Evolutionary conservation across 1,140 invertebrate genomes (phyloP), one percentile per base, ranked within the genome.

Genomic region (Frieseomelitta varia): DNA sequence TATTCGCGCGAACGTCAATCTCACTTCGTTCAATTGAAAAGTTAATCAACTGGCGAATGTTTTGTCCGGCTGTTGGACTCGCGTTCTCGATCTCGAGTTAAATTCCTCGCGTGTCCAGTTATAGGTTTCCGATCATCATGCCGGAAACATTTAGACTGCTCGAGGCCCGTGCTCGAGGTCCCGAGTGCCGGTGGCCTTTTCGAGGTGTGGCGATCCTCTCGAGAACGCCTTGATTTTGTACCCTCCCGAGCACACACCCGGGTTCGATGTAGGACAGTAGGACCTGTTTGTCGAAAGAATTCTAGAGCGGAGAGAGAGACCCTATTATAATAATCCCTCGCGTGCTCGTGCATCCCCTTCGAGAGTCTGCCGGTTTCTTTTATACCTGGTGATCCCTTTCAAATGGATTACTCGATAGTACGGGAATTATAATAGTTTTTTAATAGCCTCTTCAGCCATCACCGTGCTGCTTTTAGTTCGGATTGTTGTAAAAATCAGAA

Each of bases 201-300:
- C 30, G 34, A 77, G 81, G 65, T 83, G 81, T 61, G 74, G 75
- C 75, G 51, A 77, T 69, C 61, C 53, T 39, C 74, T 77, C 74
- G 51, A 76, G 73, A 56, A 30, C 73, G 30, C 67, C 69, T 84
- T 81, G 85, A 86, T 79, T 86, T 63, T 51, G 75, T 72, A 65
- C 51, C 72, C 30, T 51, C 68, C 56, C 21, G 55, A 71, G 39
- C 39, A 6, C 39, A 6, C 39, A 39, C 39, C 47, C 67, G 8
- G 24, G 72, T 30, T 30, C 56, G 79, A 91, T 91, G 76, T 91
- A 79, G 87, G 85, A 90, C 89, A 92, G 91, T 87, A 79, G 87
- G 85, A 92, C 87, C 88, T 92, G 91, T 86, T 90, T 76, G 77
- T 76, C 65, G 30, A 75, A 68, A 84, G 89, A 92, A 92, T 92